Conservation (phyloP, 2,113 vertebrate species). For the Spheniscus mendiculus region DNA sequence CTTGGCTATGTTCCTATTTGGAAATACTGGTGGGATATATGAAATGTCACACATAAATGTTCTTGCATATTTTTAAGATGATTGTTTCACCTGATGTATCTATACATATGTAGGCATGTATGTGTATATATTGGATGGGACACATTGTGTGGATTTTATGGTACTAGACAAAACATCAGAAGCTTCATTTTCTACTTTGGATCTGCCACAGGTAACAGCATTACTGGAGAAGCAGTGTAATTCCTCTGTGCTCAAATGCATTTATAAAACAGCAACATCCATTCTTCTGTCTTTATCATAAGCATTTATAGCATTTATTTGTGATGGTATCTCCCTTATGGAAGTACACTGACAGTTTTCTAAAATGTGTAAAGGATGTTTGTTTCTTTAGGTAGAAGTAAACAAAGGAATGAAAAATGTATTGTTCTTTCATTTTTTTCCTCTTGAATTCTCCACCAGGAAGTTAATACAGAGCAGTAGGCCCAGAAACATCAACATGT, state of each 20-base stretch:
- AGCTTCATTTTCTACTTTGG: background rate
- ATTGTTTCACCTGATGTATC: background rate
- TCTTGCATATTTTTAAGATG: background rate
- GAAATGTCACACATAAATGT: background rate
- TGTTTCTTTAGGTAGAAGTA: background rate
- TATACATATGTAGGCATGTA: background rate
- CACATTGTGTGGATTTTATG: background rate
- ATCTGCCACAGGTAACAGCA: rapidly evolving
- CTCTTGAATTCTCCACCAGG: background rate
- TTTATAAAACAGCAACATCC: background rate
- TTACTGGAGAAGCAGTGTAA: background rate
- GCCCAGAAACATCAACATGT: background rate
- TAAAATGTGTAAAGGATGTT: background rate
- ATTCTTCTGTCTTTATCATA: background rate
- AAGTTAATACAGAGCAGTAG: background rate
- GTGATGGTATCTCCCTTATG: background rate
- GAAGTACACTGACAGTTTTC: background rate
- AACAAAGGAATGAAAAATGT: background rate
- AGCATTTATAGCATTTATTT: background rate
- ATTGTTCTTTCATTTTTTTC: background rate
- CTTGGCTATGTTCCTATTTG: background rate
- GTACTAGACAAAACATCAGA: background rate
- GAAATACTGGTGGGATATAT: background rate
- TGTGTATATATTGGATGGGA: background rate
- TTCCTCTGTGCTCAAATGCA: background rate